phyloP scores from a whole-genome alignment of 64 coral and sea anemone species.

The Montipora cactus region DNA sequence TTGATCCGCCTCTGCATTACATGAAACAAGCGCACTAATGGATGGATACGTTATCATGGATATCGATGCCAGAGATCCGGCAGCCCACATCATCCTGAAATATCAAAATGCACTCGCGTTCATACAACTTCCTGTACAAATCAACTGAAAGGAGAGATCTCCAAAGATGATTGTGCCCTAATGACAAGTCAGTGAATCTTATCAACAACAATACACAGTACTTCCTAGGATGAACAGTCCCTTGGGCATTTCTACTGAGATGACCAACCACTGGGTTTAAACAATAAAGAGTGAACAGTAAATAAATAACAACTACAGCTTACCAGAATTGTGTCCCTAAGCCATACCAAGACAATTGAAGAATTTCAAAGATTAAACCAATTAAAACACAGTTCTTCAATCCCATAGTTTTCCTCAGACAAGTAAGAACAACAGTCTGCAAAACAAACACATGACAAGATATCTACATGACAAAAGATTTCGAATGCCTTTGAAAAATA shows the following conservation, averaged over 20 bases:
- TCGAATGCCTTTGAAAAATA: no score
- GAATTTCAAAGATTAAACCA: constrained; percentile 96
- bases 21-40: constrained; percentile 96
- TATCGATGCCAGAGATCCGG: constrained; percentile 91
- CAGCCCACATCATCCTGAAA: constrained; percentile 99
- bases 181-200: no score
- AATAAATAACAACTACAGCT: neutral
- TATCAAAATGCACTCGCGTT: neutral
- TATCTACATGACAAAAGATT: no score
- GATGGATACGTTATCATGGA: constrained; percentile 96
- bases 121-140: neutral
- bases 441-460: neutral
- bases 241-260: no score
- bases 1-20: constrained; percentile 95
- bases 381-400: constrained; percentile 94
- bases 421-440: constrained; percentile 94
- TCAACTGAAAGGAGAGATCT: neutral
- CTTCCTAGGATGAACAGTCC: no score
- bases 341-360: constrained; percentile 99
- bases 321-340: constrained; percentile 95
- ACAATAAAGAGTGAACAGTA: no score
- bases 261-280: no score
- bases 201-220: no score
- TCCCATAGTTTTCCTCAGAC: constrained; percentile 97
- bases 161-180: no score